Percentiles rank a stretch among this genome's conserved stretches.
phyloP scores from a whole-genome alignment of 2,113 vertebrate species.

The Hippocampus zosterae region DNA sequence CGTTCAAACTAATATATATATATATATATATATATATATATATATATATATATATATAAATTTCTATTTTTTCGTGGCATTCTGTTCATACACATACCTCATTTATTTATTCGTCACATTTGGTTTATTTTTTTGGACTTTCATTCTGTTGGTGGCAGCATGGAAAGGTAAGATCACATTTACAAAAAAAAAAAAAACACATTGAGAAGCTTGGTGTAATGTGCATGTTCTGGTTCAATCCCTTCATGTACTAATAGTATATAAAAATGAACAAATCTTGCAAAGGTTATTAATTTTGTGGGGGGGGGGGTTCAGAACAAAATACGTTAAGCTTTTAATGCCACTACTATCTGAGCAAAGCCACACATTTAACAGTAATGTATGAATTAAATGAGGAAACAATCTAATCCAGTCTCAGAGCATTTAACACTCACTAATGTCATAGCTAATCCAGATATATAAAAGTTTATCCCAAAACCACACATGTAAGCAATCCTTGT shows the following conservation, averaged over 20 bases:
- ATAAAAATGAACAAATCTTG: slow-evolving; percentile 22
- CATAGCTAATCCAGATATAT: slow-evolving; percentile 64
- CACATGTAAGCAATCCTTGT: slow-evolving; percentile 59
- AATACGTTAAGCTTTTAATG: slow-evolving; percentile 62
- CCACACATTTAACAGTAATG: slow-evolving; percentile 55
- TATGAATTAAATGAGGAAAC: slow-evolving; percentile 49
- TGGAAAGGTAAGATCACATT: no score
- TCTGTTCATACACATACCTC: no score
- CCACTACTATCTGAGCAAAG: slow-evolving; percentile 43
- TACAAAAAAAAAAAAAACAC: background rate
- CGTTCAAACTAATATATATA: no score
- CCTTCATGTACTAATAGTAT: slow-evolving; percentile 44
- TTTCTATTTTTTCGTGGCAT: no score
- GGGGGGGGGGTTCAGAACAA: background rate
- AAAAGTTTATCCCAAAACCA: slow-evolving; percentile 60
- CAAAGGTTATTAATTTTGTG: slow-evolving; percentile 40
- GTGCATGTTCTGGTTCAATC: slow-evolving; percentile 37
- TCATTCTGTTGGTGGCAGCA: no score
- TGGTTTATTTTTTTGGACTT: no score
- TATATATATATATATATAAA: no score
- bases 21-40: no score
- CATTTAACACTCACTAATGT: slow-evolving; percentile 59
- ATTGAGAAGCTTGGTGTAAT: slow-evolving; percentile 14
- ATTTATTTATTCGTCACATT: no score
- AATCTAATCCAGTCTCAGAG: slow-evolving; percentile 58